These are phyloP conservation scores for Aporophyla lueneburgensis DNA, from an alignment of 2,888 invertebrate species.

Conservation along the genomic window DNA sequence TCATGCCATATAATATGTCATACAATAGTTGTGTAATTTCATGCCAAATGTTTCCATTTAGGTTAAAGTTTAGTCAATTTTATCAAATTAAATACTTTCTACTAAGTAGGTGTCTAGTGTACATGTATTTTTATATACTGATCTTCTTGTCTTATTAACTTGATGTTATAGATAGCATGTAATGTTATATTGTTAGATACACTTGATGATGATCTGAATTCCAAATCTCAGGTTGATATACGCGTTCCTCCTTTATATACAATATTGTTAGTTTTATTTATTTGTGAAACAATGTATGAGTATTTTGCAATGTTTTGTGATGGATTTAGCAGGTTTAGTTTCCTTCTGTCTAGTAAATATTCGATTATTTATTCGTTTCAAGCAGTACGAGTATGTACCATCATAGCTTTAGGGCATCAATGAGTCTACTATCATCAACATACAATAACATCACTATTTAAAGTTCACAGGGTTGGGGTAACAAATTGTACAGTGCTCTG, in stretches of 20 bases:
- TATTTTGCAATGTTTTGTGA: constrained; percentile 55
- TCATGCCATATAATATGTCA: constrained; percentile 69
- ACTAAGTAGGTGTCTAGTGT: constrained; percentile 52
- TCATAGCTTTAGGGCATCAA: constrained; percentile 16
- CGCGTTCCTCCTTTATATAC: constrained; percentile 53
- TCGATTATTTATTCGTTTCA: constrained; percentile 33
- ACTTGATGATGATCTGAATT: constrained; percentile 52
- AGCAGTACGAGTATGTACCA: constrained; percentile 23
- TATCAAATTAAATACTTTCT: constrained; percentile 54
- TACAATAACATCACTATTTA: not conserved
- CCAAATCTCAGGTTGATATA: constrained; percentile 55
- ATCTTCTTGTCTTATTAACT: constrained; percentile 55
- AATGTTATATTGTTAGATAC: constrained; percentile 44
- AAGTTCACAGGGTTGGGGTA: not conserved
- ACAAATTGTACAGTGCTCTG: not conserved
- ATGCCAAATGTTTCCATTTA: constrained; percentile 73
- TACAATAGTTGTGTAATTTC: constrained; percentile 68
- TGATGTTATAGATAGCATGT: constrained; percentile 48
- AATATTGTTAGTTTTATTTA: constrained; percentile 50
- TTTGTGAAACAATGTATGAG: constrained; percentile 41
- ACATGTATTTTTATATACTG: constrained; percentile 70
- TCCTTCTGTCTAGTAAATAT: constrained; percentile 31
- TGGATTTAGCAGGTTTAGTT: constrained; percentile 46
- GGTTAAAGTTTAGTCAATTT: constrained; percentile 61
- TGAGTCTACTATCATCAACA: not conserved